Evolutionary conservation across 1,140 invertebrate species (phyloP), one percentile per base, ranked within the genome.

Genomic region (Bombus impatiens): DNA sequence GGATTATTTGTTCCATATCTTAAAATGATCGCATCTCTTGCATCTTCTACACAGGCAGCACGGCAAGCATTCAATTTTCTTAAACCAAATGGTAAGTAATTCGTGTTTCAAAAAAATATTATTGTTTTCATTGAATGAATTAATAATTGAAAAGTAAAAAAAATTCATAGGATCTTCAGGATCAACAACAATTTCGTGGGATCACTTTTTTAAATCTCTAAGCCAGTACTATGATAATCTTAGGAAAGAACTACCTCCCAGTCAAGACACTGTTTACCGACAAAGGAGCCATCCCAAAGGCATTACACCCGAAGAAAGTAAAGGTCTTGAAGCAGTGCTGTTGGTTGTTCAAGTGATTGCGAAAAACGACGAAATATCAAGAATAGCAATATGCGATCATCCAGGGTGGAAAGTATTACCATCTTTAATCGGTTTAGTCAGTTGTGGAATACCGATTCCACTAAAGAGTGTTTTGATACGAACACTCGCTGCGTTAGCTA

Each of bases 191-290:
- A 94, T 98, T 28, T 98, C 97, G 0, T 98, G 98, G 97, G 98
- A 98, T 92, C 98, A 98, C 92, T 98, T 99, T 93, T 98, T 99
- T 90, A 96, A 96, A 12, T 98, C 98, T 0, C 95, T 99, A 65
- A 96, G 96, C 81, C 96, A 97, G 87, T 99, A 98, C 90, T 97
- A 97, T 90, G 95, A 94, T 57, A 96, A 96, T 92, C 92, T 98
- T 22, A 93, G 97, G 37, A 96, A 97, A 87, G 97, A 98, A 93
- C 91, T 96, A 9, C 96, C 97, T 12, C 95, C 96, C 1, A 94
- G 94, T 57, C 94, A 96, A 85, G 96, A 97, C 81, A 96, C 96
- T 28, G 95, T 97, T 8, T 98, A 98, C 89, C 95, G 96, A 25
- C 96, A 96, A 80, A 94, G 96, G 28, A 93, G 93, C 71, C 96